Percentiles rank a stretch among this genome's conserved stretches.
Evolutionary conservation across 2,797 vertebrate species (phyloP).

Genomic region (Pseudopleuronectes americanus): DNA sequence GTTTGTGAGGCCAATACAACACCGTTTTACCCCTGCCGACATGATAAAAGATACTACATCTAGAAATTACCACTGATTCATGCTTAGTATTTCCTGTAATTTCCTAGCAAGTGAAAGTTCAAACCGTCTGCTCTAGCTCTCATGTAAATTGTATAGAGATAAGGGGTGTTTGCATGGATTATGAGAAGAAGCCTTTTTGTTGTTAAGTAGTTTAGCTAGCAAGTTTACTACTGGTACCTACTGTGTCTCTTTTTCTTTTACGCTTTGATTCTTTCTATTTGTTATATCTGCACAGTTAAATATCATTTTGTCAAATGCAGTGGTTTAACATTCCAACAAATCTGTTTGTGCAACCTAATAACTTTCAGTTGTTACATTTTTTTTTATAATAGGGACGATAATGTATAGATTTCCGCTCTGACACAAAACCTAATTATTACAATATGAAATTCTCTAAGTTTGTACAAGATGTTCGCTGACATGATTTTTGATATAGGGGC

Average conservation of each 20-base stretch:
- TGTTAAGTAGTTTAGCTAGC: too few species aligned
- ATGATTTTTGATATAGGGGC: slow-evolving; percentile 38
- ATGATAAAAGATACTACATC: too few species aligned
- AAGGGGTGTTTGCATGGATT: not conserved
- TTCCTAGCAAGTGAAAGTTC: not conserved
- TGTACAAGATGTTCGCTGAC: slow-evolving; percentile 45
- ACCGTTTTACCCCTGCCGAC: not conserved
- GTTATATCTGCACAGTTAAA: not conserved
- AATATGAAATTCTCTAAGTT: slow-evolving; percentile 30
- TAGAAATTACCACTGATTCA: not conserved
- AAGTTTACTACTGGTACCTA: too few species aligned
- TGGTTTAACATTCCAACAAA: not conserved
- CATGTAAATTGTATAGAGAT: not conserved
- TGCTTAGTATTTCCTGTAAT: too few species aligned
- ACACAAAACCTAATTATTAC: slow-evolving; percentile 11
- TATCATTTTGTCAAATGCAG: not conserved
- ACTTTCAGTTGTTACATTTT: too few species aligned
- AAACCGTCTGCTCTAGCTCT: not conserved
- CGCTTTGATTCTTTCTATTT: not conserved
- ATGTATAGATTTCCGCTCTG: slow-evolving; percentile 20
- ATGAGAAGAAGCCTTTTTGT: not conserved
- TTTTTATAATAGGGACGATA: not conserved
- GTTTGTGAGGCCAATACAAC: too few species aligned
- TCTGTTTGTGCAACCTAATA: not conserved
- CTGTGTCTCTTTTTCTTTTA: not conserved